Evolutionary conservation across 1,140 invertebrate species (phyloP), one percentile per base, ranked within the genome.

Genomic region (Homarus americanus): DNA sequence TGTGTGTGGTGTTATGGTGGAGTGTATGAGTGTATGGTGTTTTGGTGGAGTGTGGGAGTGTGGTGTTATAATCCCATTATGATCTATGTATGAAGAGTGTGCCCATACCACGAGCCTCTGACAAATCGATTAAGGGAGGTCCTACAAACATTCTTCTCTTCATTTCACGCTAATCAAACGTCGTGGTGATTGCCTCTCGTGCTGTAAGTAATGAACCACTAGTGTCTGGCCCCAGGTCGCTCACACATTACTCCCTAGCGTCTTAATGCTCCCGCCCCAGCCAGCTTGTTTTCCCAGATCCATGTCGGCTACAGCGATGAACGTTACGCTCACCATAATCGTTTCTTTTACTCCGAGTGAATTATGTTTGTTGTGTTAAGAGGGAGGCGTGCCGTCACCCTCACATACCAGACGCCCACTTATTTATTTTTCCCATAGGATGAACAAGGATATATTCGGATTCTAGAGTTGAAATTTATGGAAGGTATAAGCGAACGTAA

Each of bases 221-320:
- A 32, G 28, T 32, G 63, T 69, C 7, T 69, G 58, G 63, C n/a
- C n/a, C n/a, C 4, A 10, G 63, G n/a, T 9, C 63, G 63, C 7
- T 9, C 63, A 24, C 79, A 53, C 41, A 41, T 82, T 28, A 38
- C 53, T 82, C 79, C 20, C 38, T 82, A 53, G 53, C 79, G 36
- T 82, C 79, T 82, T 32, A 82, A 36, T 82, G 20, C 79, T 82
- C 49, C 32, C n/a, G 44, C 24, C 10, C 40, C 75, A 9, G 75
- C n/a, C 40, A 34, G 32, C 44, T 24, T 82, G 49, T 82, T 63
- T 82, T 38, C 44, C 4, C 32, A 63, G 44, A 34, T 36, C 32
- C 44, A 28, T 63, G 12, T 82, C 49, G 53, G 44, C 79, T 20
- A 5, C 28, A 5, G 5, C 79, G 32, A 38, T 36, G 79, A 82